Conservation (phyloP, 2,797 vertebrate genomes). For the Macrochelys suwanniensis region DNA sequence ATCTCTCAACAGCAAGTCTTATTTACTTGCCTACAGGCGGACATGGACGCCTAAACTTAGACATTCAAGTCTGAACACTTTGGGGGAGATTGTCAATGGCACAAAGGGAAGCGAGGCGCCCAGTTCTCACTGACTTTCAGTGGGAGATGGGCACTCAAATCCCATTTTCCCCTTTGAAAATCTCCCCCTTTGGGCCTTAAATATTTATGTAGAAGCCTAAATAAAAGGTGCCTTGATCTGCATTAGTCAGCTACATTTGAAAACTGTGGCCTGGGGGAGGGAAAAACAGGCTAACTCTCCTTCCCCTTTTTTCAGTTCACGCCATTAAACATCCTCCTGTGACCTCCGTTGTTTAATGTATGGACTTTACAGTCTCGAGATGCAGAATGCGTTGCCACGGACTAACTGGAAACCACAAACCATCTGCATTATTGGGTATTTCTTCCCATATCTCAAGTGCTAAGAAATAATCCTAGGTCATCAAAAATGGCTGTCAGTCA, state of each 20-base stretch:
- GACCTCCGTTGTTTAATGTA: fast-evolving
- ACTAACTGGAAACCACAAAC: not conserved
- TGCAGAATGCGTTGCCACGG: fast-evolving
- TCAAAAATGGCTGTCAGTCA: fast-evolving
- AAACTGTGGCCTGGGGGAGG: not conserved
- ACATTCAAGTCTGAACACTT: not conserved
- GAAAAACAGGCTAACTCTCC: not conserved
- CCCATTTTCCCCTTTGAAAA: fast-evolving
- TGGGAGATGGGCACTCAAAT: fast-evolving
- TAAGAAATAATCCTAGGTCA: fast-evolving
- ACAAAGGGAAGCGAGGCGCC: not conserved
- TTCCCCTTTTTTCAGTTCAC: not conserved
- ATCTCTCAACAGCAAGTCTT: not conserved
- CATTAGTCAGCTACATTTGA: fast-evolving
- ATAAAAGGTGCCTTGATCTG: not conserved
- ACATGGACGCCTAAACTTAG: not conserved
- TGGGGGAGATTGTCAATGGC: not conserved
- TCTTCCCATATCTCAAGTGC: not conserved
- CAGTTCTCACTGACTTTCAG: fast-evolving
- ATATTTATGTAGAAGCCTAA: not conserved
- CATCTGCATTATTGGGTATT: not conserved
- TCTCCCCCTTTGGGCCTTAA: not conserved
- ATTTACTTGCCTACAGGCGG: not conserved
- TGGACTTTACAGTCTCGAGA: fast-evolving
- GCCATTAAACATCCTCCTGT: not conserved